Evolutionary conservation across 2,113 vertebrate genomes (phyloP).

Genomic region (Scopus umbretta): DNA sequence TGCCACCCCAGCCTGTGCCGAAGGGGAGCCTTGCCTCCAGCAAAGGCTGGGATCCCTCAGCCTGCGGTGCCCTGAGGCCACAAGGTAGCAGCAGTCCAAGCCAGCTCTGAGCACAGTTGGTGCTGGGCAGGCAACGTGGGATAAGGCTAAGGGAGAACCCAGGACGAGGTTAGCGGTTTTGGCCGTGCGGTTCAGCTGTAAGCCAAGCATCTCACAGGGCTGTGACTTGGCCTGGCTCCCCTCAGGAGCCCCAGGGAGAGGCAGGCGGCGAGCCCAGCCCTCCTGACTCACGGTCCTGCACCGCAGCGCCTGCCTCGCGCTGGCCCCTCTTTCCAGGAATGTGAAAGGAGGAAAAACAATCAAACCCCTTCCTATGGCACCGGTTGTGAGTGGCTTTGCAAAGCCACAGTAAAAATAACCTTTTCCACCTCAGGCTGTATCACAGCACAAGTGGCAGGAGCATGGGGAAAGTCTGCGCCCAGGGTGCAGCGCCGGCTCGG

Average conservation of each 20-base stretch:
- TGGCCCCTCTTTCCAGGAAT: background rate
- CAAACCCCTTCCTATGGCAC: background rate
- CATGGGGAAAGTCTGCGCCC: background rate
- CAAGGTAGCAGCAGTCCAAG: background rate
- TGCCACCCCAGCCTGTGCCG: background rate
- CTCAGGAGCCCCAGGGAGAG: background rate
- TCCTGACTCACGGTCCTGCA: background rate
- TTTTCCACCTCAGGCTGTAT: background rate
- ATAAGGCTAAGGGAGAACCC: background rate
- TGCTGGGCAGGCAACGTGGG: background rate
- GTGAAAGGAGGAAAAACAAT: background rate
- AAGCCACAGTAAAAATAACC: background rate
- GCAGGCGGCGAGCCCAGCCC: background rate
- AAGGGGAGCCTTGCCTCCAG: background rate
- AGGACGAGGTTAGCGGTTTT: background rate
- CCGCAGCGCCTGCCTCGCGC: background rate
- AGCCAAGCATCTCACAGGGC: background rate
- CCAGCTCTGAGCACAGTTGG: background rate
- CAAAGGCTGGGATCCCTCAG: background rate
- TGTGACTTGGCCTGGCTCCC: background rate
- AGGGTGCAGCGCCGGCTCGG: accelerated
- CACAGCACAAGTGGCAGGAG: accelerated
- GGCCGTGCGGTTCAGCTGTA: background rate
- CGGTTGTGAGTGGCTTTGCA: background rate
- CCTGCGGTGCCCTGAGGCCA: background rate